A percentile compares a stretch with the other conserved stretches of the same genome.
Conservation (phyloP, 2,888 invertebrate species). For the Podotricha telesiphe region DNA sequence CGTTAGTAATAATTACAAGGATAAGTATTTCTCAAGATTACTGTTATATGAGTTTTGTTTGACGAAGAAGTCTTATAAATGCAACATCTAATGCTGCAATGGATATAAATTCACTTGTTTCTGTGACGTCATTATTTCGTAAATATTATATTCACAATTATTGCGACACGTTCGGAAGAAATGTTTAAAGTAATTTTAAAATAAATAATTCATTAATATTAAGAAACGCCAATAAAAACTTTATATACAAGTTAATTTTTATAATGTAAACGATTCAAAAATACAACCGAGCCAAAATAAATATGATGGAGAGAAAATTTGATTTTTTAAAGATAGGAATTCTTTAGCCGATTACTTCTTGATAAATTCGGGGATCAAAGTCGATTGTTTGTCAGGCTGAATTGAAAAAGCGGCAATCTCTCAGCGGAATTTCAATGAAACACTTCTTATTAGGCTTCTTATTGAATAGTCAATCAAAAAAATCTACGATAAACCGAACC, state of each 20-base stretch:
- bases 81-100: neutral
- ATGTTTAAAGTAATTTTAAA: too few relatives aligned
- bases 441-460: constrained; percentile 29
- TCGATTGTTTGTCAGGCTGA: constrained; percentile 36
- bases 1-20: constrained; percentile 10
- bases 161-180: too few relatives aligned
- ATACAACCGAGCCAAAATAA: constrained; percentile 8
- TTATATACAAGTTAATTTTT: constrained; percentile 4
- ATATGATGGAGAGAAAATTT: constrained; percentile 11
- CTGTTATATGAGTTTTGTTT: neutral
- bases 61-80: constrained; percentile 14
- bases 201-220: neutral
- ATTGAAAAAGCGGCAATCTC: constrained; percentile 34
- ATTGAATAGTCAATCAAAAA: constrained; percentile 13
- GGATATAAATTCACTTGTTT: constrained; percentile 2
- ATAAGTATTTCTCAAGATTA: neutral
- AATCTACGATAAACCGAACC: constrained; percentile 3
- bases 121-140: neutral
- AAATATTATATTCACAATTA: too few relatives aligned
- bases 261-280: constrained; percentile 16
- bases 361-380: constrained; percentile 38
- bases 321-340: constrained; percentile 18
- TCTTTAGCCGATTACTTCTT: constrained; percentile 31
- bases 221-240: constrained; percentile 14
- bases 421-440: constrained; percentile 33